Evolutionary conservation across 1,140 invertebrate genomes (phyloP), one percentile per base, ranked within the genome.

Genomic region (Eurosta solidaginis): DNA sequence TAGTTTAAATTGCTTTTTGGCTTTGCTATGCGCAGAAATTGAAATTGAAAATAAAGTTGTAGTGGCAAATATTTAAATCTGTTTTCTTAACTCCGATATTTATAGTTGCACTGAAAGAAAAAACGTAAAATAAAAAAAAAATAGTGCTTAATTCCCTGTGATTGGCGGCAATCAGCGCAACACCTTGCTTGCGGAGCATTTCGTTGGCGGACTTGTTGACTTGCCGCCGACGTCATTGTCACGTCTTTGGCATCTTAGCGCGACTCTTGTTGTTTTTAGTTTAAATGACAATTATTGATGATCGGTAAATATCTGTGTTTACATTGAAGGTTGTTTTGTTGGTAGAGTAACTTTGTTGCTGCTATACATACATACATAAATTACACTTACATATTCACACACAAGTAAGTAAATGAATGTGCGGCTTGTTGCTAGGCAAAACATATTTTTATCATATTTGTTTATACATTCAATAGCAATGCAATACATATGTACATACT

Each of bases 211-310:
- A 59, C 12, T 33, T 36, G 54, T 14, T n/a, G 45, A 29, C 29
- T 3, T 33, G 54, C 7, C 27, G 17, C 1, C 54, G 54, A 17
- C 33, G 25, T 3, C 7, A 29, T 27, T n/a, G 29, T 59, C 29
- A 59, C 29, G 54, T 59, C 29, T 59, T 33, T 36, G 27, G 27
- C 54, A 59, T 17, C 12, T 14, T 4, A 40, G 7, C 25, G 25
- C 54, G 54, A 17, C 29, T 59, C n/a, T 17, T n/a, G n/a, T n/a
- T n/a, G n/a, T n/a, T 12, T 36, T 59, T 29, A 17, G 17, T n/a
- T 17, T 40, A 40, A 68, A 68, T 68, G 59, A 68, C 59, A 68
- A 40, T 14, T 40, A 40, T 68, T 40, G 29, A 68, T 68, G 59
- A 68, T 68, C 33, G n/a, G 14, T 33, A 17, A 36, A 68, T n/a